These are phyloP conservation scores for Otolemur crassicaudatus DNA, from an alignment of 2,797 vertebrate genomes.

Conservation along the genomic window DNA sequence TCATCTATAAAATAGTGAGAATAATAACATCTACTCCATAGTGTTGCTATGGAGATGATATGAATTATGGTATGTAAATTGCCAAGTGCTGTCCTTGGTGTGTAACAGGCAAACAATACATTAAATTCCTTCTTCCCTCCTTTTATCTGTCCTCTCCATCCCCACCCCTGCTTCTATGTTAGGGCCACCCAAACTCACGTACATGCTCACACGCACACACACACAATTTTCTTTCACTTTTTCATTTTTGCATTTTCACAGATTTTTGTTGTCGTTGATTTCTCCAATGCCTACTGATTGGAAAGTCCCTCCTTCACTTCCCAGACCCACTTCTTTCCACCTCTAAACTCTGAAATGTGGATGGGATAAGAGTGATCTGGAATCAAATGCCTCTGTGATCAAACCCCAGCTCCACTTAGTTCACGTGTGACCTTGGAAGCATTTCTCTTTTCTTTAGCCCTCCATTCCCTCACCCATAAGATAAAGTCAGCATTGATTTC, in stretches of 20 bases:
- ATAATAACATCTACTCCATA: not conserved
- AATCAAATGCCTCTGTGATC: not conserved
- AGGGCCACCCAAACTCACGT: not conserved
- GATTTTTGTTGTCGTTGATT: not conserved
- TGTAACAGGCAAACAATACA: not conserved
- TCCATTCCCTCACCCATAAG: not conserved
- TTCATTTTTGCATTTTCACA: not conserved
- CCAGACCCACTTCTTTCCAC: not conserved
- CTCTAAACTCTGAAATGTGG: not conserved
- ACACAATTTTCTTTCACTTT: not conserved
- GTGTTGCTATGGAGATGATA: slow-evolving; percentile 68
- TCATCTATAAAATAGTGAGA: slow-evolving; percentile 40
- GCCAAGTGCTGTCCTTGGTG: not conserved
- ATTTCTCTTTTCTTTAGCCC: not conserved
- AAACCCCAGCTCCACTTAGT: not conserved
- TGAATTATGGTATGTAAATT: slow-evolving; percentile 46
- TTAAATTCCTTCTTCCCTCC: not conserved
- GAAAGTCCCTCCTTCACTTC: not conserved
- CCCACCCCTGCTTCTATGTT: not conserved
- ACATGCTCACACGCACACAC: not conserved
- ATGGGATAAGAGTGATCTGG: not conserved
- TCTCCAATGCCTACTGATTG: not conserved
- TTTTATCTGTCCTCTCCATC: not conserved
- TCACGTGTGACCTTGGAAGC: not conserved
- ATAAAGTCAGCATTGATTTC: not conserved